Conservation (phyloP, 1,140 invertebrate species). For the Orius insidiosus region DNA sequence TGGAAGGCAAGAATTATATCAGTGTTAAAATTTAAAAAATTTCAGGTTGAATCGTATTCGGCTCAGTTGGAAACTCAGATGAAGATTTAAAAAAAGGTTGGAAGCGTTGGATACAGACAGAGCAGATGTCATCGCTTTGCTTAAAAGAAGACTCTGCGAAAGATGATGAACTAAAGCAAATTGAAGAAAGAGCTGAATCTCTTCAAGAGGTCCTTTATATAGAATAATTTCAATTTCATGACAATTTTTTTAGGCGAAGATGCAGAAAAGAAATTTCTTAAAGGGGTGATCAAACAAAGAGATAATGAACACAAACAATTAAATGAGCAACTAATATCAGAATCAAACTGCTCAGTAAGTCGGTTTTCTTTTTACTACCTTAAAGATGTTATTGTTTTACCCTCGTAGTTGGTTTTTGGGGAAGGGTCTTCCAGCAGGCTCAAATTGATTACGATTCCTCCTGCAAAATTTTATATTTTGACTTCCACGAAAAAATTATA, state of each 20-base stretch:
- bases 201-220: conserved; percentile 48
- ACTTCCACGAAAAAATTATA: no score
- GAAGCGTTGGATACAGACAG: conserved; percentile 59
- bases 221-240: conserved; percentile 8
- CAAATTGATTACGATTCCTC: no score
- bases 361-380: no score
- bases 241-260: conserved; percentile 26
- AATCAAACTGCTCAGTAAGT: conserved; percentile 57
- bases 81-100: conserved; percentile 43
- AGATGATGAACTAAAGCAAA: conserved; percentile 55
- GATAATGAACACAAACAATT: conserved; percentile 57
- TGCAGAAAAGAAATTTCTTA: conserved; percentile 36
- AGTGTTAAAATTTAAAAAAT: not conserved
- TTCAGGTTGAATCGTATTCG: conserved; percentile 43
- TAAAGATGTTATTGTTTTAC: no score
- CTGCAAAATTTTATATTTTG: no score
- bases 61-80: conserved; percentile 52
- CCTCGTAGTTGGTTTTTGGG: no score
- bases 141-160: conserved; percentile 54
- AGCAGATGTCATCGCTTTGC: conserved; percentile 60
- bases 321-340: conserved; percentile 64
- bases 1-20: not conserved
- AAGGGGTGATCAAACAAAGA: conserved; percentile 36
- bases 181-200: conserved; percentile 53
- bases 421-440: no score